Evolutionary conservation across 2,113 vertebrate species (phyloP).

Genomic region (Syngnathus typhle): DNA sequence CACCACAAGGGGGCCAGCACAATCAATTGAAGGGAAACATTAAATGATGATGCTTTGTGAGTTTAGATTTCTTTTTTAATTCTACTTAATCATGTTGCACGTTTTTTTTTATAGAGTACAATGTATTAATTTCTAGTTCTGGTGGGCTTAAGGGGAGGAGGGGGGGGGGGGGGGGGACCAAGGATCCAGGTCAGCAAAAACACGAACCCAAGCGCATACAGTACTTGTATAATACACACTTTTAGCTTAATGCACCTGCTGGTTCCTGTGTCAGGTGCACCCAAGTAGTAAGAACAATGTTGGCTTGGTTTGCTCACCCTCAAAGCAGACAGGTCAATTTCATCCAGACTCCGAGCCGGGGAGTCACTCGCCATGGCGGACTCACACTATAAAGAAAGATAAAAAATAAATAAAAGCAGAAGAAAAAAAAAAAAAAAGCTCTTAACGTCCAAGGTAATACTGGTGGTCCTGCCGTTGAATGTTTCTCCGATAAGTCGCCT

Average conservation of each 20-base stretch:
- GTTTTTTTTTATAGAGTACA: no score
- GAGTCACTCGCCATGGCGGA: conserved; percentile 90
- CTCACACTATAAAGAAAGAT: conserved; percentile 1
- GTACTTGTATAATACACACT: neutral
- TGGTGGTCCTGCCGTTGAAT: conserved; percentile 40
- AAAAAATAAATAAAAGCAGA: neutral
- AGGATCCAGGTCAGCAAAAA: no score
- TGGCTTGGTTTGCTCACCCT: conserved; percentile 71
- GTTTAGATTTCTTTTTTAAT: no score
- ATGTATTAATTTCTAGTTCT: no score
- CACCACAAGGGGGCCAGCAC: no score
- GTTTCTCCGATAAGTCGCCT: conserved; percentile 1
- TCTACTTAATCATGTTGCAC: no score
- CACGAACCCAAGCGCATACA: neutral
- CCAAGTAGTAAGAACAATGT: neutral
- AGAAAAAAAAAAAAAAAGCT: neutral
- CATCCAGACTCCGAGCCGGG: conserved; percentile 85
- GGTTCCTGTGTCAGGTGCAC: conserved; percentile 53
- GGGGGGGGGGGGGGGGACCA: neutral
- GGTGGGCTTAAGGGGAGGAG: no score
- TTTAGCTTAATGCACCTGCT: conserved; percentile 8
- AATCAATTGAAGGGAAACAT: no score
- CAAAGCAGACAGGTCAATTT: conserved; percentile 86
- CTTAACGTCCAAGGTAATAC: conserved; percentile 42
- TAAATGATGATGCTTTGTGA: no score